Percentiles rank a stretch among this genome's conserved stretches.
phyloP scores from a whole-genome alignment of 2,113 vertebrate genomes.

The Vulpes vulpes region DNA sequence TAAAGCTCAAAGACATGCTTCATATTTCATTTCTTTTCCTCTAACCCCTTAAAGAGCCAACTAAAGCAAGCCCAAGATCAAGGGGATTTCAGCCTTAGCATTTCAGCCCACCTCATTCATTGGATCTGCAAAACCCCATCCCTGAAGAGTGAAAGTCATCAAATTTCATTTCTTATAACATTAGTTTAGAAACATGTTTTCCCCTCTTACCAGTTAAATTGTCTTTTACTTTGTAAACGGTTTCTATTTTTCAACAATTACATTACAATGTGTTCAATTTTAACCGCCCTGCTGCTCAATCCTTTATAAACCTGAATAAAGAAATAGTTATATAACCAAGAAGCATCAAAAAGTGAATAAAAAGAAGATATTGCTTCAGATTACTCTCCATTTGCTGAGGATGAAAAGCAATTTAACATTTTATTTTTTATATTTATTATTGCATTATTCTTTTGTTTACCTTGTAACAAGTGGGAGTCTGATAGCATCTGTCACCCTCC shows the following conservation, averaged over 20 bases:
- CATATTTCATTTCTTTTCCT: neutral
- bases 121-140: neutral
- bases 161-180: slow-evolving; percentile 76
- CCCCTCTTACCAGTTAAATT: slow-evolving; percentile 69
- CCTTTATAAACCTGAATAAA: slow-evolving; percentile 77
- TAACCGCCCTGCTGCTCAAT: slow-evolving; percentile 73
- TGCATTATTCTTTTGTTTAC: slow-evolving; percentile 68
- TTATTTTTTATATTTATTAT: slow-evolving; percentile 75
- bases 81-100: neutral
- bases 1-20: neutral
- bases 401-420: slow-evolving; percentile 59
- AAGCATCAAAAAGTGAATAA: slow-evolving; percentile 75
- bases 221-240: slow-evolving; percentile 78
- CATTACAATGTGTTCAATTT: slow-evolving; percentile 78
- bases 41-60: neutral
- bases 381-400: slow-evolving; percentile 59
- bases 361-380: slow-evolving; percentile 72
- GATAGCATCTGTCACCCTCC: slow-evolving; percentile 63
- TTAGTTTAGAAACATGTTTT: slow-evolving; percentile 69
- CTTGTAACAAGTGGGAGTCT: slow-evolving; percentile 7
- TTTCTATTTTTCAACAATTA: slow-evolving; percentile 81
- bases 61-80: neutral
- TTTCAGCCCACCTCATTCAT: neutral
- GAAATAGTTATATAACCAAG: slow-evolving; percentile 73
- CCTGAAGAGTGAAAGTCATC: slow-evolving; percentile 55